These are phyloP conservation scores for Clarias platycephalus DNA, from an alignment of 2,797 vertebrate genomes.

Conservation along the genomic window DNA sequence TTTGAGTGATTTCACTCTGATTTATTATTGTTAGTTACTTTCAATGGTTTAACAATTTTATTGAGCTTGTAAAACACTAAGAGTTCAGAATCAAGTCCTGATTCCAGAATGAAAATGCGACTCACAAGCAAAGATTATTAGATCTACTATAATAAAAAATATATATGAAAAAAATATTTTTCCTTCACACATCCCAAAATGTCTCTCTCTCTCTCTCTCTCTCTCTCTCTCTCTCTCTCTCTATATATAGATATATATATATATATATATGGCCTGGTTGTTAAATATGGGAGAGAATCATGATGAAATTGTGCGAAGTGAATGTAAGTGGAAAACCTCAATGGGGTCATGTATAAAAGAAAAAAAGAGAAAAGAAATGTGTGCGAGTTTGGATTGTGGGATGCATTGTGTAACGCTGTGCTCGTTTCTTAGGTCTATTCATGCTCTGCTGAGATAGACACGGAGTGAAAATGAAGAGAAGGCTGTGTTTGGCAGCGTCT, in stretches of 20 bases:
- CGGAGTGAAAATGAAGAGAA: slow-evolving; percentile 81
- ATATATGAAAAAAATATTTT: neutral
- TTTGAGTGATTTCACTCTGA: neutral
- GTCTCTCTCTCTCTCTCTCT: neutral
- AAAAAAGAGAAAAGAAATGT: neutral
- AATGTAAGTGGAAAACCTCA: neutral
- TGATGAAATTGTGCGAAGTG: neutral
- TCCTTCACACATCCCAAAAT: no score
- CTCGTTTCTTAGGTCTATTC: slow-evolving; percentile 78
- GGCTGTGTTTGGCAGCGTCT: slow-evolving; percentile 74
- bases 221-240: neutral
- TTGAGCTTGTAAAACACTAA: neutral
- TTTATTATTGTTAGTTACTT: neutral
- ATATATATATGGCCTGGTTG: neutral
- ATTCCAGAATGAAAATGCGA: neutral
- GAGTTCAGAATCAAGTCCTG: neutral
- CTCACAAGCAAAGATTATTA: neutral
- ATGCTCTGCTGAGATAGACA: slow-evolving; percentile 81
- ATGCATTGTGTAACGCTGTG: neutral
- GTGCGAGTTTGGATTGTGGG: neutral
- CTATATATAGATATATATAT: no score
- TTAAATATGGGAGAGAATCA: neutral
- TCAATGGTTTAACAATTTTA: neutral
- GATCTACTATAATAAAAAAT: neutral
- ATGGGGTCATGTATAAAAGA: neutral